Base-by-base conservation (phyloP, 2,797 vertebrate species). In the Artibeus lituratus region DNA sequence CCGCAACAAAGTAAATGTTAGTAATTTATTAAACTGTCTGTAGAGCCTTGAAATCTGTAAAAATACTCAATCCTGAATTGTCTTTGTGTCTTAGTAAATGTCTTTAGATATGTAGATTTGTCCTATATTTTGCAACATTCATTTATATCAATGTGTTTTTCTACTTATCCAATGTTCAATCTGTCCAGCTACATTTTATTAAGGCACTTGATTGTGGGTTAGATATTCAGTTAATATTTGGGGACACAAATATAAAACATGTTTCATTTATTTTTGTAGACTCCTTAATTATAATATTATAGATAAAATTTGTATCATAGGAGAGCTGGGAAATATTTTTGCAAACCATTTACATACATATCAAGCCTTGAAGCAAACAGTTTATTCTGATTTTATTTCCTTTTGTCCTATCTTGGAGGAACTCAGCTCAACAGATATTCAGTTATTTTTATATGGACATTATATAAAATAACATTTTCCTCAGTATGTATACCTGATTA, bases 351-450 rank as follows among this genome's bases (percentile, higher is more conserved):
- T 22, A 80, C 3, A 26, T 35, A 51, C 16, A 5, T 84, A 74
- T 90, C 59, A 92, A 92, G 24, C 24, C 32, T 93, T 29, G 59
- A 89, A 94, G 19, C 72, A 87, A 65, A 62, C 35, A 67, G 15
- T 93, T 73, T 88, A 94, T 96, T 90, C 35, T 95, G 18, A 90
- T 76, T 82, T 85, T 81, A 62, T 59, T 59, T 39, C 16, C 26
- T 3, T 81, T 93, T 10, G 47, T 80, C 95, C 94, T 94, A 91
- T 5, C 85, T 55, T 35, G 7, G 7, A 89, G 82, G n/a, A 90
- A 74, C 6, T 6, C 18, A 94, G 19, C 3, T 49, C 18, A 29
- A 73, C 4, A 57, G 16, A 51, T 87, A 84, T 1, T 80, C 73
- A 73, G 35, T 81, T 82, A 29, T 44, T 72, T 95, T 78, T 93